Conservation (phyloP, 1,140 invertebrate genomes). For the Drosophila sturtevanti region DNA sequence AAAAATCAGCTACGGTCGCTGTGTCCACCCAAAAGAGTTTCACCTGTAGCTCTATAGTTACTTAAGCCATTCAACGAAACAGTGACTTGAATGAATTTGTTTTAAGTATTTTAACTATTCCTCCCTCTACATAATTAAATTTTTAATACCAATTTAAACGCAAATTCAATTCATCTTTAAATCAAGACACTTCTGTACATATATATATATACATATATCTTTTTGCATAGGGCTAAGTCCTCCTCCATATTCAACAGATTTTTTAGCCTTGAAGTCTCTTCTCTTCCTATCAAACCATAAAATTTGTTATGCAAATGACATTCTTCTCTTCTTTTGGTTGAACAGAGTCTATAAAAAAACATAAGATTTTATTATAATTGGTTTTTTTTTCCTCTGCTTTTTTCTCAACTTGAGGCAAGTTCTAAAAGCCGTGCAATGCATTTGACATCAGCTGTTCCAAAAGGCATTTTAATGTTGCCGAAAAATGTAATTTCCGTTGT, state of each 20-base stretch:
- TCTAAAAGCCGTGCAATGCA: conserved; percentile 52
- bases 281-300: conserved; percentile 38
- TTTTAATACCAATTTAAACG: too few relatives aligned
- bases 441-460: conserved; percentile 71
- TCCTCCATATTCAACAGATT: not conserved
- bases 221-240: not conserved
- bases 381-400: conserved; percentile 26
- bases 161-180: too few relatives aligned
- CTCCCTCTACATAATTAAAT: too few relatives aligned
- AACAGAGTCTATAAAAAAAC: conserved; percentile 49
- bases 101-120: too few relatives aligned
- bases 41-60: too few relatives aligned
- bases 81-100: too few relatives aligned
- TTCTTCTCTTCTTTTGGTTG: conserved; percentile 46
- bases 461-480: conserved; percentile 69
- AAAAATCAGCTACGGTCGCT: too few relatives aligned
- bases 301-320: conserved; percentile 78
- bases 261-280: conserved; percentile 7
- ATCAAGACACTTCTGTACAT: too few relatives aligned
- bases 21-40: too few relatives aligned
- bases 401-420: conserved; percentile 24
- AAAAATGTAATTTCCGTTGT: conserved; percentile 79
- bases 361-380: conserved; percentile 72
- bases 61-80: too few relatives aligned
- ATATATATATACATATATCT: not conserved